phyloP scores from a whole-genome alignment of 2,888 invertebrate species.

The Latrodectus hesperus region DNA sequence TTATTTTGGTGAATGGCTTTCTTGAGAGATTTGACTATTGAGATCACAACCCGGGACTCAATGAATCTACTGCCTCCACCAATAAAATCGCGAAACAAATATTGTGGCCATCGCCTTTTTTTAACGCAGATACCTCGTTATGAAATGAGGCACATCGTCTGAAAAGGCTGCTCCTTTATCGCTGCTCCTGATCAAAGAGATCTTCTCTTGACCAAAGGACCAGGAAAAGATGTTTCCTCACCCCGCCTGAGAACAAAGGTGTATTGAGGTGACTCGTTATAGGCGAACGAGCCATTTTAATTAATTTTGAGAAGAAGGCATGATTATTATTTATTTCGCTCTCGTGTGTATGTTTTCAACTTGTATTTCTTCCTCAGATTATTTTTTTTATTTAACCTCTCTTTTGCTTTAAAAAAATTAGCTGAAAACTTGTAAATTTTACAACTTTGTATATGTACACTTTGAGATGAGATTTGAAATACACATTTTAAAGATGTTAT shows the following conservation, averaged over 20 bases:
- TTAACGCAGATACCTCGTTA: conserved; percentile 28
- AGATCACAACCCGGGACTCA: conserved; percentile 28
- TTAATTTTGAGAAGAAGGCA: conserved; percentile 25
- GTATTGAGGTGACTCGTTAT: conserved; percentile 39
- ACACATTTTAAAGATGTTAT: too few relatives aligned
- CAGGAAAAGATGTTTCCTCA: conserved; percentile 38
- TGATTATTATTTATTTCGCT: neutral
- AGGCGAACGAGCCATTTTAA: conserved; percentile 42
- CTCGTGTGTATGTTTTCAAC: neutral
- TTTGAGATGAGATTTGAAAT: too few relatives aligned
- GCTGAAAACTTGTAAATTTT: too few relatives aligned
- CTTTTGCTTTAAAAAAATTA: too few relatives aligned
- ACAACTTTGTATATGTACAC: too few relatives aligned
- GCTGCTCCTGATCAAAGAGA: conserved; percentile 49
- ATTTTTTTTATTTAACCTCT: too few relatives aligned
- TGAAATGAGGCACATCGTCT: neutral
- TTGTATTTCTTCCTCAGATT: neutral
- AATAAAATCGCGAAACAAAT: conserved; percentile 37
- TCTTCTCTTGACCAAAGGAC: conserved; percentile 23
- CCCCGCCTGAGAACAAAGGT: conserved; percentile 23
- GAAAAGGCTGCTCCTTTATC: conserved; percentile 33
- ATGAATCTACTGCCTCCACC: neutral
- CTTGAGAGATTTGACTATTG: conserved; percentile 6
- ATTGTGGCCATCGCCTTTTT: neutral
- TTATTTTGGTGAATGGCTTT: too few relatives aligned